Base-by-base conservation (phyloP, 2,888 invertebrate genomes). In the Asteroscopus sphinx region DNA sequence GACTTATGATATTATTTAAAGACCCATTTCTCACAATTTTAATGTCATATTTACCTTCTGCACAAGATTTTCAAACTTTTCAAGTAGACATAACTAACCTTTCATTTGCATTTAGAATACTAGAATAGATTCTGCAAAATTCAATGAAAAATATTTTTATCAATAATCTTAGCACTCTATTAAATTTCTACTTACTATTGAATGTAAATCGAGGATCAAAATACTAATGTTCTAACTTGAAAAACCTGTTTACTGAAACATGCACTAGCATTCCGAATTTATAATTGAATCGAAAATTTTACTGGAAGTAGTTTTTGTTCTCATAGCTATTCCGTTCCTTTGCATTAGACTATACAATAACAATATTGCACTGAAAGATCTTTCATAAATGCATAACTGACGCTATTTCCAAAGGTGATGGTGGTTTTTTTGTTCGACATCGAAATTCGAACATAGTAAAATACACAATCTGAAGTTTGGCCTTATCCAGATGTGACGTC, bases 141-240 rank as follows among this genome's bases (percentile, higher is more conserved):
- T 6, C 4, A 0, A 21, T 21, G 5, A 21, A 21, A n/a, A 21
- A 21, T 21, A 21, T 21, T 21, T 21, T 21, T 21, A 4, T 21
- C 4, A 21, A 6, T 21, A 3, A 21, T 21, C 21, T 16, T 68
- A 47, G 47, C 26, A 44, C 17, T 53, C 11, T 17, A 32, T 47
- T 37, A 26, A 40, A 53, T 42, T 37, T 42, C 47, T 58, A 67
- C 44, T 33, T 3, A 35, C 21, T 56, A 65, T 57, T 51, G 12
- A 39, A 71, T 61, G 39, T 47, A 55, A 66, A 64, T 54, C 33
- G 35, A 53, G 37, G 68, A 54, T 72, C 39, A 68, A 68, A 60
- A 60, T 47, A 46, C 61, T 59, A 48, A 53, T 6, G 17, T 26
- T 30, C 26, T 15, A 13, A 42, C 33, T 44, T 26, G 26, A 28